These are phyloP conservation scores for Grammomys surdaster DNA, from an alignment of 2,113 vertebrate species.

Conservation along the genomic window DNA sequence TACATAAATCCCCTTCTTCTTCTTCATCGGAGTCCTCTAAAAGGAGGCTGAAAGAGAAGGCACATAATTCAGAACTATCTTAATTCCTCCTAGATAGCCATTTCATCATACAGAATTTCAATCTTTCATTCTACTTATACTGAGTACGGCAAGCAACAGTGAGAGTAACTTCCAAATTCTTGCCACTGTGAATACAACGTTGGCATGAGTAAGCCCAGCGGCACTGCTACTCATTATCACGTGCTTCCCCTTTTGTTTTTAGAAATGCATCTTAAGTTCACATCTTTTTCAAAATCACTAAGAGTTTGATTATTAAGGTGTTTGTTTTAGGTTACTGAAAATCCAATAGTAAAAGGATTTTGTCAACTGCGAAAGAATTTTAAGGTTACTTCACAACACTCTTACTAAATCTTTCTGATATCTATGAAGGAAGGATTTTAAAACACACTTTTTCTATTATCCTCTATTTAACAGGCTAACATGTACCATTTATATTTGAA, in stretches of 20 bases:
- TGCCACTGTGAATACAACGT: not conserved
- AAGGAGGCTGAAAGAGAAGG: conserved; percentile 89
- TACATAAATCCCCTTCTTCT: conserved; percentile 96
- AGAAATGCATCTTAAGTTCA: not conserved
- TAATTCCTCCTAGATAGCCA: conserved; percentile 15
- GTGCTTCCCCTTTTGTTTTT: not conserved
- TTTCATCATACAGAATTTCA: conserved; percentile 17
- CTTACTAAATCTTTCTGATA: conserved; percentile 39
- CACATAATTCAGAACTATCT: conserved; percentile 4
- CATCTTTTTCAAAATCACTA: conserved; percentile 8
- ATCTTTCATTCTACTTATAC: not conserved
- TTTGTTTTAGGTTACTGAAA: not conserved
- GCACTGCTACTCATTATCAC: conserved; percentile 3
- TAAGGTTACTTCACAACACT: not conserved
- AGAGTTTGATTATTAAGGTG: conserved; percentile 39
- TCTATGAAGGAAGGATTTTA: conserved; percentile 10
- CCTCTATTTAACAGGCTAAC: conserved; percentile 13
- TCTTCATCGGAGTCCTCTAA: conserved; percentile 99
- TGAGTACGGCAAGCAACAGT: not conserved
- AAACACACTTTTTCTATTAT: conserved; percentile 19
- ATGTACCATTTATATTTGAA: conserved; percentile 26
- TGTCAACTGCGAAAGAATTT: not conserved
- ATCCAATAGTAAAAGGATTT: not conserved
- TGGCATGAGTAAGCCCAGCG: not conserved
- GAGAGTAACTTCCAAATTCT: not conserved